These are phyloP conservation scores for Anaspis maculata DNA, from an alignment of 2,888 invertebrate species.

Conservation along the genomic window DNA sequence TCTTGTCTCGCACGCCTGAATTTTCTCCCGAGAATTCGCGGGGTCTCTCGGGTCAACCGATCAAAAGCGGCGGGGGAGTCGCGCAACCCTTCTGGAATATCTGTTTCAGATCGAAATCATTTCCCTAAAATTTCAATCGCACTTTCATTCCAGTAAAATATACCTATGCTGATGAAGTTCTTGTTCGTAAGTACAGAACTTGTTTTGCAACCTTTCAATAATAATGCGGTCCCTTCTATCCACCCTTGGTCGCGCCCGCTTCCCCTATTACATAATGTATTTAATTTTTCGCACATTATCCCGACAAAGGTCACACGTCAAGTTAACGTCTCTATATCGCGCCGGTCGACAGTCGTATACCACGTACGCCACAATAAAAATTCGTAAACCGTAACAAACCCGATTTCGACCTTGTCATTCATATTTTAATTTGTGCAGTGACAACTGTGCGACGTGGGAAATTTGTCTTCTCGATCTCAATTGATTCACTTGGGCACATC, in stretches of 20 bases:
- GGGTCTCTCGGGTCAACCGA: no score
- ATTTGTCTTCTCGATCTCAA: slow-evolving; percentile 11
- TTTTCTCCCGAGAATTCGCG: not conserved
- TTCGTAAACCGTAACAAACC: slow-evolving; percentile 26
- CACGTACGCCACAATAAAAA: slow-evolving; percentile 22
- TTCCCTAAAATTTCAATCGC: no score
- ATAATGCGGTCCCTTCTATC: no score
- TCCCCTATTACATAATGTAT: slow-evolving; percentile 5
- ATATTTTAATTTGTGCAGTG: slow-evolving; percentile 19
- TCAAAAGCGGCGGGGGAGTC: no score
- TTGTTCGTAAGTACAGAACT: no score
- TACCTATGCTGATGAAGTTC: no score
- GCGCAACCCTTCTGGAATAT: no score
- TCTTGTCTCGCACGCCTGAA: not conserved
- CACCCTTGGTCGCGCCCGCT: no score
- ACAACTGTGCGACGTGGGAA: slow-evolving; percentile 23
- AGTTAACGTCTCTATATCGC: slow-evolving; percentile 25
- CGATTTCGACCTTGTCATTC: slow-evolving; percentile 22
- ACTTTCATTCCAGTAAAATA: no score
- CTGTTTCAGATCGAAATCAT: no score
- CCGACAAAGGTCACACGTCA: slow-evolving; percentile 26
- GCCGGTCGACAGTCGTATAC: slow-evolving; percentile 2
- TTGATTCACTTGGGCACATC: no score
- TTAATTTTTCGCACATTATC: slow-evolving; percentile 24
- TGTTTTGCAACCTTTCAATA: no score